Evolutionary conservation across 2,888 invertebrate genomes (phyloP).

Genomic region (Cheilosia vernalis): DNA sequence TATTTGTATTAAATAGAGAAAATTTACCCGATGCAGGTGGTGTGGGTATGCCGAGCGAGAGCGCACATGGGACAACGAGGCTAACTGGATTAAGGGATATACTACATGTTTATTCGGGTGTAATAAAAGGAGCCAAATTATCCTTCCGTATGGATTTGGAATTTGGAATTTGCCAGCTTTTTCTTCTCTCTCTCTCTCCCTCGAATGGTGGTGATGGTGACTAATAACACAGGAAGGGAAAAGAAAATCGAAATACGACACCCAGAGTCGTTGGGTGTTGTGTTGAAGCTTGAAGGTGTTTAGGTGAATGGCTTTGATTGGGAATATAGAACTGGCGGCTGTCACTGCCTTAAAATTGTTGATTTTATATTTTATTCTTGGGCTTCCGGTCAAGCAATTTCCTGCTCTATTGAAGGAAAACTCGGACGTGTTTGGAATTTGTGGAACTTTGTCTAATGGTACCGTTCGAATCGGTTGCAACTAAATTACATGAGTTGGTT

Average conservation of each 20-base stretch:
- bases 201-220: constrained; percentile 3
- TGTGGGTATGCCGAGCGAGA: constrained; percentile 1
- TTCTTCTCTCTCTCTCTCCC: constrained; percentile 5
- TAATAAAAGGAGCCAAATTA: constrained; percentile 75
- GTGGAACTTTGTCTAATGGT: background rate
- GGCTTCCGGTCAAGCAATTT: constrained; percentile 74
- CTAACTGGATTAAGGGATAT: constrained; percentile 75
- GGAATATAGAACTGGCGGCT: background rate
- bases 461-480: background rate
- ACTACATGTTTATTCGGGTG: constrained; percentile 75
- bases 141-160: constrained; percentile 75
- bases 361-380: constrained; percentile 68
- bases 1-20: constrained; percentile 71
- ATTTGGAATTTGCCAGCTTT: constrained; percentile 58
- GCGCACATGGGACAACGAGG: constrained; percentile 67
- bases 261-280: constrained; percentile 15
- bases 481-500: too few relatives aligned
- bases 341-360: constrained; percentile 53
- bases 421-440: constrained; percentile 37
- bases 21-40: constrained; percentile 21
- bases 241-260: constrained; percentile 43
- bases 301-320: constrained; percentile 35
- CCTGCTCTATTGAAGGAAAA: constrained; percentile 65
- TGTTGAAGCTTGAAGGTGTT: constrained; percentile 6
- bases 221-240: constrained; percentile 52